Conservation (phyloP, 2,888 invertebrate genomes). For the Holacanthella duospinosa region DNA sequence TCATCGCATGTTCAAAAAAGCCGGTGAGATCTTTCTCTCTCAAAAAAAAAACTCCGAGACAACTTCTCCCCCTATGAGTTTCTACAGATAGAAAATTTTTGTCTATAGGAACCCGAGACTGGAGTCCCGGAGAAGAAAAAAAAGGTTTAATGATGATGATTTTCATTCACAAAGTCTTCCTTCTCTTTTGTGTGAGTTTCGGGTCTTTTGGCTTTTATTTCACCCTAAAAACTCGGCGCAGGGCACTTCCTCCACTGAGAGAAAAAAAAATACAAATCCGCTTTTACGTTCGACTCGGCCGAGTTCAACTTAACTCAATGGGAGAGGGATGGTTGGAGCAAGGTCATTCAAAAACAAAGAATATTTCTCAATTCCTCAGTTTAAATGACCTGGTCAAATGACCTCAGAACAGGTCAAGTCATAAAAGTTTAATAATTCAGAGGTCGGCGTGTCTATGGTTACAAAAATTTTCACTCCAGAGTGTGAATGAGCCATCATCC, state of each 20-base stretch:
- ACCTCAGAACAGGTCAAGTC: no score
- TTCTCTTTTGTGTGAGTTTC: background rate
- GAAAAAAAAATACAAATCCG: background rate
- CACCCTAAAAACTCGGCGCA: conserved; percentile 14
- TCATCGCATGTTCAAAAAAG: background rate
- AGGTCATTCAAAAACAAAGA: conserved; percentile 29
- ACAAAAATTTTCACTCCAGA: no score
- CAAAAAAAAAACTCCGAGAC: no score
- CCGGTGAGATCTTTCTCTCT: background rate
- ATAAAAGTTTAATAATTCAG: background rate
- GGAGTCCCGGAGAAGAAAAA: conserved; percentile 2
- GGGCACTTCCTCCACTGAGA: background rate
- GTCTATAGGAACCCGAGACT: background rate
- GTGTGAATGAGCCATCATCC: conserved; percentile 11
- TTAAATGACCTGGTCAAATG: background rate
- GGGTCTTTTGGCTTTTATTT: background rate
- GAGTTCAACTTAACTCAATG: conserved; percentile 48
- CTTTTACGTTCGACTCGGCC: conserved; percentile 42
- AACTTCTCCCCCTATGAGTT: no score
- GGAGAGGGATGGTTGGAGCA: conserved; percentile 33
- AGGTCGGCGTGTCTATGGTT: background rate
- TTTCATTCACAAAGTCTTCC: conserved; percentile 33
- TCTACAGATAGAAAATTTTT: no score
- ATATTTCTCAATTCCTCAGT: conserved; percentile 7
- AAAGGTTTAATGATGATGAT: conserved; percentile 14